Evolutionary conservation across 92 coral and sea anemone species (phyloP).

Genomic region (Meandrina meandrites): DNA sequence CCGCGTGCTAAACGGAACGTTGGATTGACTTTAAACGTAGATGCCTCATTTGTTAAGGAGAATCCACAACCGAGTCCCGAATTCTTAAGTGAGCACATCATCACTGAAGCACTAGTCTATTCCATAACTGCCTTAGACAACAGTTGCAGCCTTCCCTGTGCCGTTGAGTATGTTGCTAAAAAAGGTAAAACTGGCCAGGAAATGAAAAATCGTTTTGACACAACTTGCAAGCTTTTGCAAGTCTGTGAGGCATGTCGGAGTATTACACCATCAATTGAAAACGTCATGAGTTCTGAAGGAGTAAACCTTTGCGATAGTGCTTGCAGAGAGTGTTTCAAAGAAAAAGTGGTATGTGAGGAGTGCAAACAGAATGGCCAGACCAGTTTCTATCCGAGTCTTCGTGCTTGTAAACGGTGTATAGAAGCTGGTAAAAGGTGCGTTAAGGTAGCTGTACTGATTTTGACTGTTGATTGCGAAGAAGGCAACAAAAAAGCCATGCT

Average conservation of each 20-base stretch:
- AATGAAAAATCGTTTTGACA: slow-evolving; percentile 19
- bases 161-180: slow-evolving; percentile 44
- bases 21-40: slow-evolving; percentile 36
- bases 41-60: slow-evolving; percentile 32
- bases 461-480: slow-evolving; percentile 51
- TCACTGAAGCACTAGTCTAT: slow-evolving; percentile 34
- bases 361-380: slow-evolving; percentile 42
- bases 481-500: slow-evolving; percentile 56
- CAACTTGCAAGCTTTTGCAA: slow-evolving; percentile 41
- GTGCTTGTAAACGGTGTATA: slow-evolving; percentile 41
- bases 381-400: slow-evolving; percentile 47
- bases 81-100: slow-evolving; percentile 34
- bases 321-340: slow-evolving; percentile 21
- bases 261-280: slow-evolving; percentile 10
- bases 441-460: slow-evolving; percentile 27
- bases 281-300: slow-evolving; percentile 7
- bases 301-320: slow-evolving; percentile 33
- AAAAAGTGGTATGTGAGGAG: slow-evolving; percentile 30
- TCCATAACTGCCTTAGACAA: slow-evolving; percentile 45
- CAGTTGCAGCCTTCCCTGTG: slow-evolving; percentile 55
- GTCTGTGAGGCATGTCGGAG: slow-evolving; percentile 39
- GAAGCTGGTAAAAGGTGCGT: slow-evolving; percentile 38
- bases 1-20: slow-evolving; percentile 41
- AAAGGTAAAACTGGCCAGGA: slow-evolving; percentile 51
- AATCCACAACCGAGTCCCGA: slow-evolving; percentile 48